Percentiles rank a stretch among this genome's conserved stretches.
Conservation (phyloP, 2,797 vertebrate genomes). For the Remorina albescens region DNA sequence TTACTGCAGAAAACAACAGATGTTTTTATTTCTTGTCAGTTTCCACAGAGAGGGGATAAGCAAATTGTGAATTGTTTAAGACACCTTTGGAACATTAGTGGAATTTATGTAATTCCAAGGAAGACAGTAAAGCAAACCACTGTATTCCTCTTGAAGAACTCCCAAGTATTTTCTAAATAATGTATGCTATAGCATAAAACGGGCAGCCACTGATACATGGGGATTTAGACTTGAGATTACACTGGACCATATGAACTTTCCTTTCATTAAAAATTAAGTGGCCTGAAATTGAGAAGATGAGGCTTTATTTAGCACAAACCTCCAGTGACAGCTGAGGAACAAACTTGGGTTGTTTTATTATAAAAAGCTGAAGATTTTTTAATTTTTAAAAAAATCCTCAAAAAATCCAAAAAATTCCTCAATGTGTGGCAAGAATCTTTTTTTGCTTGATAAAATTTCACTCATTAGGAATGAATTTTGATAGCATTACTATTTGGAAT, state of each 20-base stretch:
- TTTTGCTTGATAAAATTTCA: slow-evolving; percentile 1
- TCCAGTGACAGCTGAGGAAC: slow-evolving; percentile 35
- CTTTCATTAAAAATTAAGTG: slow-evolving; percentile 85
- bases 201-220: slow-evolving; percentile 76
- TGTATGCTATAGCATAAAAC: slow-evolving; percentile 78
- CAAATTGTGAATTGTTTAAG: slow-evolving; percentile 78
- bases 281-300: slow-evolving; percentile 82
- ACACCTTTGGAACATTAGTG: slow-evolving; percentile 64
- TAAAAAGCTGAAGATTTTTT: slow-evolving; percentile 21
- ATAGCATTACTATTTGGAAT: slow-evolving; percentile 10
- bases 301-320: slow-evolving; percentile 77
- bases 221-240: slow-evolving; percentile 81
- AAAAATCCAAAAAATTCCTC: too few relatives aligned
- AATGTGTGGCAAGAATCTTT: slow-evolving; percentile 1
- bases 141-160: slow-evolving; percentile 66
- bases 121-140: slow-evolving; percentile 64
- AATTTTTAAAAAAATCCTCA: too few relatives aligned
- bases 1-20: slow-evolving; percentile 41
- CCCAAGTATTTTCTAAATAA: slow-evolving; percentile 82
- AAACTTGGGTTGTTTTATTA: slow-evolving; percentile 22
- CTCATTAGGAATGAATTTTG: slow-evolving; percentile 21
- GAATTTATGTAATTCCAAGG: slow-evolving; percentile 80
- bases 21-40: slow-evolving; percentile 21
- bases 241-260: slow-evolving; percentile 80
- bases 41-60: slow-evolving; percentile 43